Evolutionary conservation across 2,888 invertebrate genomes (phyloP).

Genomic region (Nomada goodeniana): DNA sequence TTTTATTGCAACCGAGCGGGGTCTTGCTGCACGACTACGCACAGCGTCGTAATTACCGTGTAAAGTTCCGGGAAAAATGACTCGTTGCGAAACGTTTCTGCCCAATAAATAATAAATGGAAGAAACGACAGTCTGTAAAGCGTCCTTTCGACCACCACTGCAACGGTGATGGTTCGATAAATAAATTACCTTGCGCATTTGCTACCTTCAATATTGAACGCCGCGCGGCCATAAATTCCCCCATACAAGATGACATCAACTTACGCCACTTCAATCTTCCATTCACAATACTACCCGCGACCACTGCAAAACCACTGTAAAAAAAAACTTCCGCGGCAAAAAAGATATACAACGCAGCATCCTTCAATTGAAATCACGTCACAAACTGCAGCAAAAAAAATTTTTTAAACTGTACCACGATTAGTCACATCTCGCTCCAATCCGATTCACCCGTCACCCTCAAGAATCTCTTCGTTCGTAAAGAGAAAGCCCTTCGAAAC

Average conservation of each 20-base stretch:
- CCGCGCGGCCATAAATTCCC: neutral
- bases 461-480: neutral
- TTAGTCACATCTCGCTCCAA: neutral
- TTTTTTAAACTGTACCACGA: neutral
- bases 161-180: neutral
- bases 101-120: slow-evolving; percentile 39
- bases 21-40: slow-evolving; percentile 19
- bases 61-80: slow-evolving; percentile 35
- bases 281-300: neutral
- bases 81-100: slow-evolving; percentile 25
- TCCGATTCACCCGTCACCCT: no score
- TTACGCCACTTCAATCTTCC: neutral
- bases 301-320: no score
- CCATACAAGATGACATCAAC: neutral
- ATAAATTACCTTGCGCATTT: neutral
- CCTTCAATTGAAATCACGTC: no score
- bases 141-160: neutral
- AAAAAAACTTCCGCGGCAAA: neutral
- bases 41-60: slow-evolving; percentile 42
- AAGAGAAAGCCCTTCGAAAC: slow-evolving; percentile 14
- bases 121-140: slow-evolving; percentile 6
- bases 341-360: neutral
- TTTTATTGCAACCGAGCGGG: slow-evolving; percentile 1
- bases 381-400: neutral
- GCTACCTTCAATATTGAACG: slow-evolving; percentile 1